Evolutionary conservation across 2,797 vertebrate species (phyloP).

Genomic region (Gallinago solitaria): DNA sequence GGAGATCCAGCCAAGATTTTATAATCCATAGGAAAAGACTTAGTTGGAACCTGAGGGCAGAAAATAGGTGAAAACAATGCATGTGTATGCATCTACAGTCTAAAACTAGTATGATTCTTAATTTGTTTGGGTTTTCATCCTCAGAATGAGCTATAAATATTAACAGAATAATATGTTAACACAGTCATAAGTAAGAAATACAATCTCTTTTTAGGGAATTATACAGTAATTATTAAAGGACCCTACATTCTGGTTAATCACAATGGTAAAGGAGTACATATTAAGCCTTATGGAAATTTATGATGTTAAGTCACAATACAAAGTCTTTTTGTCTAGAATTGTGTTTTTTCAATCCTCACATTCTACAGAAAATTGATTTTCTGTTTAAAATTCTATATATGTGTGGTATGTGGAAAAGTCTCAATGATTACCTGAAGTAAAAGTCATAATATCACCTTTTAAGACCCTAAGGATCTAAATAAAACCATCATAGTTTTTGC

Average conservation of each 20-base stretch:
- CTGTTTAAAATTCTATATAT: neutral
- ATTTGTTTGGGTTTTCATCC: neutral
- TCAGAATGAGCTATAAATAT: neutral
- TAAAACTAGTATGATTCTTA: neutral
- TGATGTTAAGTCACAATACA: neutral
- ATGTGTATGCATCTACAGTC: neutral
- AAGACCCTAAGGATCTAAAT: neutral
- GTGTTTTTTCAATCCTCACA: neutral
- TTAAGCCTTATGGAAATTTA: neutral
- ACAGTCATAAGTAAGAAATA: neutral
- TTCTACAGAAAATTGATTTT: neutral
- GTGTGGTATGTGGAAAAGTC: neutral
- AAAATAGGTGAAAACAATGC: neutral
- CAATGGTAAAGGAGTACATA: neutral
- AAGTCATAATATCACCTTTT: neutral
- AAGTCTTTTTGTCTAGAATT: neutral
- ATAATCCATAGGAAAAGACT: neutral
- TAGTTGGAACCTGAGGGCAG: neutral
- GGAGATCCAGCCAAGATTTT: neutral
- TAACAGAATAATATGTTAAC: neutral
- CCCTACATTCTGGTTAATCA: neutral
- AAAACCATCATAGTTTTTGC: accelerated
- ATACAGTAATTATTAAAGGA: neutral
- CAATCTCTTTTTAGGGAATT: neutral
- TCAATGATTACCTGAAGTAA: neutral